Evolutionary conservation across 2,113 vertebrate genomes (phyloP).

Genomic region (Xiphorhynchus elegans): DNA sequence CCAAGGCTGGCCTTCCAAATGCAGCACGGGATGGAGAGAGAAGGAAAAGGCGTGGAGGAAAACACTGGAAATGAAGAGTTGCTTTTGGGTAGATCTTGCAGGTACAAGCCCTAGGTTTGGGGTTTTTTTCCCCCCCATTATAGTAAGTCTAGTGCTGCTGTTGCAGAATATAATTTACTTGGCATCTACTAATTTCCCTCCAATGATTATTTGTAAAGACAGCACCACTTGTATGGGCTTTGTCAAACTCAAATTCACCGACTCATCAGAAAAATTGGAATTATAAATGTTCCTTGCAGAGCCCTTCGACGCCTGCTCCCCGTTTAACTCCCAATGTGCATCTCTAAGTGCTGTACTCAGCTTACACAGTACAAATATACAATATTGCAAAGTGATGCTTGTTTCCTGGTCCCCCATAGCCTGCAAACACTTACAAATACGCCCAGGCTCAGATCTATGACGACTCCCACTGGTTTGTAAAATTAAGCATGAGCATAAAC

Average conservation of each 20-base stretch:
- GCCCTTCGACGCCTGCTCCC: not conserved
- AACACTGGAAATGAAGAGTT: not conserved
- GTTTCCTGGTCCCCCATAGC: not conserved
- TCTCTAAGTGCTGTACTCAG: not conserved
- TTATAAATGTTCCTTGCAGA: not conserved
- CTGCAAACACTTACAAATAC: not conserved
- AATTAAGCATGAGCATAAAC: slow-evolving; percentile 44
- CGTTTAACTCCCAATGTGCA: not conserved
- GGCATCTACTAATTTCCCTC: not conserved
- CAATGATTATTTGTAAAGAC: not conserved
- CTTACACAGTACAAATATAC: not conserved
- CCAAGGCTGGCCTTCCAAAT: not conserved
- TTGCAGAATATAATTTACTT: not conserved
- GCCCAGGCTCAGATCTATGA: not conserved
- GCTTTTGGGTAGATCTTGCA: not conserved
- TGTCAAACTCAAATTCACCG: not conserved
- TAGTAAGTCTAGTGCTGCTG: not conserved
- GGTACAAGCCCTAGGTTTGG: rapidly evolving
- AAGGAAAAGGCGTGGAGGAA: not conserved
- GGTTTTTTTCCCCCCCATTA: not conserved
- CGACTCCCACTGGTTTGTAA: slow-evolving; percentile 32
- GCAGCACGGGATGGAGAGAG: not conserved
- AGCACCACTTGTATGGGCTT: not conserved
- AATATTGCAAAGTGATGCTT: not conserved
- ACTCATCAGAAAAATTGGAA: not conserved